phyloP scores from a whole-genome alignment of 2,797 vertebrate genomes.

The Microctenopoma lineatum region DNA sequence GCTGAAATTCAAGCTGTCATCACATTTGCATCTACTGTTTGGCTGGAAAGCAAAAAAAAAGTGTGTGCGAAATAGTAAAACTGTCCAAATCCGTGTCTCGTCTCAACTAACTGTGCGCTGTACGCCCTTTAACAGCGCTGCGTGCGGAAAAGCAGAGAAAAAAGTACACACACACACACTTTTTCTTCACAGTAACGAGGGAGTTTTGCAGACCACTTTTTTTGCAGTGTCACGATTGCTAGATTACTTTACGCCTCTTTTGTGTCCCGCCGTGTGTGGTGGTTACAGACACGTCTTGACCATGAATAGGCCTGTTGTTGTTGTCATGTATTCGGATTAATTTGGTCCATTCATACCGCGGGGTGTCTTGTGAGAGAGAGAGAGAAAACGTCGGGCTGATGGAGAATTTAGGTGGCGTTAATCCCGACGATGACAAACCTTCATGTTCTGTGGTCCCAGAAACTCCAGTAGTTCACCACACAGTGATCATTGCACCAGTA shows the following conservation, averaged over 20 bases:
- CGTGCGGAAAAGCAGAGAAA: not conserved
- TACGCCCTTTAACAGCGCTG: not conserved
- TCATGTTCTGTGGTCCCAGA: not conserved
- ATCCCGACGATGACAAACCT: not conserved
- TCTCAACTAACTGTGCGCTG: not conserved
- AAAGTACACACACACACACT: no score
- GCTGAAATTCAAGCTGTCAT: constrained; percentile 18
- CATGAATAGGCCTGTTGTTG: constrained; percentile 70
- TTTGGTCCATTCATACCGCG: constrained; percentile 59
- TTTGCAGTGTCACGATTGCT: not conserved
- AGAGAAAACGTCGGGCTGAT: constrained; percentile 51
- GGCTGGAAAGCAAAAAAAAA: not conserved
- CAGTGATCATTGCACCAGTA: not conserved
- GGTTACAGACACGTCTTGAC: constrained; percentile 9
- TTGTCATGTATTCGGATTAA: constrained; percentile 44
- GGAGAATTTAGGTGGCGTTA: no score
- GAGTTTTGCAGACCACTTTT: not conserved
- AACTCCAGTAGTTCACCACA: not conserved
- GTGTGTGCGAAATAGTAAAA: not conserved
- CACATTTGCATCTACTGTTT: not conserved
- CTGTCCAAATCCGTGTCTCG: not conserved
- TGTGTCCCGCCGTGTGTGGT: constrained; percentile 52
- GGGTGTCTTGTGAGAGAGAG: constrained; percentile 29
- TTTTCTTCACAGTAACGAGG: not conserved
- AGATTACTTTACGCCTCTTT: not conserved